These are phyloP conservation scores for Sebastes taczanowskii DNA, from an alignment of 2,797 vertebrate genomes.

Conservation along the genomic window DNA sequence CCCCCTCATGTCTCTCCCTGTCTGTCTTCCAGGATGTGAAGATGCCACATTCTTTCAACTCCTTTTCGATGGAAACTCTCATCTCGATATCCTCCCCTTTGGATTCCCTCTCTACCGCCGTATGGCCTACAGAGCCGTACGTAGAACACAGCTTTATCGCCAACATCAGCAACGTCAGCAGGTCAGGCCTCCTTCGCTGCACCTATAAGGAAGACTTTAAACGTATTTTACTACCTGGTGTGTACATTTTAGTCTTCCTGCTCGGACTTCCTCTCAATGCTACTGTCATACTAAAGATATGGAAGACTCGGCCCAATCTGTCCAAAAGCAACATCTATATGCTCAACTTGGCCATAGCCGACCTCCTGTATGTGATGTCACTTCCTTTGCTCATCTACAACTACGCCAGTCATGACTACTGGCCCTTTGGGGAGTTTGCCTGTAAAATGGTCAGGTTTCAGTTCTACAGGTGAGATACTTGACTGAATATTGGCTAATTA, in stretches of 20 bases:
- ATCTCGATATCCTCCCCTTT: conserved; percentile 9
- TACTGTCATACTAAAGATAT: conserved; percentile 90
- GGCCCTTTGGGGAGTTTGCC: conserved; percentile 93
- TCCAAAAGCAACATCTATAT: conserved; percentile 91
- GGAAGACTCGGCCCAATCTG: conserved; percentile 80
- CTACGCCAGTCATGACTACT: conserved; percentile 92
- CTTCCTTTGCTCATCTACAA: conserved; percentile 96
- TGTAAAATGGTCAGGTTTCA: conserved; percentile 94
- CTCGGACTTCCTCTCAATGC: conserved; percentile 90
- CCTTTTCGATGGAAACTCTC: conserved; percentile 37
- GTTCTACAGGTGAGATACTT: conserved; percentile 86
- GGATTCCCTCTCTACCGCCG: conserved; percentile 15
- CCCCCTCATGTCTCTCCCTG: not conserved
- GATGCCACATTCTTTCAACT: conserved; percentile 47
- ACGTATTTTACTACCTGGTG: conserved; percentile 87
- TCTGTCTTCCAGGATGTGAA: conserved; percentile 68
- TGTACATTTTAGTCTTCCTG: conserved; percentile 89
- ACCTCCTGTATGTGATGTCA: conserved; percentile 93
- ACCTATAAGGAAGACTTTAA: conserved; percentile 95
- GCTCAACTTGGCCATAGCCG: conserved; percentile 91
- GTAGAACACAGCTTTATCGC: not conserved
- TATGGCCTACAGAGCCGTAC: conserved; percentile 25
- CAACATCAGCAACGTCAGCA: conserved; percentile 6
- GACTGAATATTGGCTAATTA: not conserved
- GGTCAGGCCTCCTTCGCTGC: conserved; percentile 71